Evolutionary conservation across 1,140 invertebrate genomes (phyloP).

Genomic region (Rhynchophorus ferrugineus): DNA sequence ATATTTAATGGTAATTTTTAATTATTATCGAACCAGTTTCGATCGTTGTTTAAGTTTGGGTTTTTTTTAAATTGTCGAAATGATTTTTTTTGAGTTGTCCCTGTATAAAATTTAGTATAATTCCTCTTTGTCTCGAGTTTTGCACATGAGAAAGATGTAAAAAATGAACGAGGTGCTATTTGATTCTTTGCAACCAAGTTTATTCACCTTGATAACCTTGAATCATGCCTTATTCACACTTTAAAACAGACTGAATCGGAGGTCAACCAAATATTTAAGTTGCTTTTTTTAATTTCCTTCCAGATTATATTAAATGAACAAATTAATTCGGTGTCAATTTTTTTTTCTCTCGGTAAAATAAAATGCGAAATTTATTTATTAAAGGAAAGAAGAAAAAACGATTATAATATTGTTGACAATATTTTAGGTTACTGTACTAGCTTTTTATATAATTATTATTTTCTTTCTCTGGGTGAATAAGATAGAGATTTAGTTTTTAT

Average conservation of each 20-base stretch:
- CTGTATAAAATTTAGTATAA: background rate
- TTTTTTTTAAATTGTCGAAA: too few species aligned
- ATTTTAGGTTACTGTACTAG: background rate
- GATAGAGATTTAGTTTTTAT: too few species aligned
- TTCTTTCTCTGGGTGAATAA: too few species aligned
- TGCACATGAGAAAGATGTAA: conserved; percentile 13
- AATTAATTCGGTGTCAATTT: too few species aligned
- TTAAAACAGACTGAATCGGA: conserved; percentile 13
- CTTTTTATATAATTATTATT: background rate
- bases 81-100: too few species aligned
- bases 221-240: conserved; percentile 20
- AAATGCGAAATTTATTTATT: too few species aligned
- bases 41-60: too few species aligned
- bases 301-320: conserved; percentile 5
- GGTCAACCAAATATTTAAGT: conserved; percentile 17
- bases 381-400: too few species aligned
- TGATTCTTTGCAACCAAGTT: conserved; percentile 21
- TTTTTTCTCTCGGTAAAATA: too few species aligned
- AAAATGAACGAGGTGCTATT: conserved; percentile 19
- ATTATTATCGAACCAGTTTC: too few species aligned
- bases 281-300: conserved; percentile 11
- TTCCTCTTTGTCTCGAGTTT: conserved; percentile 7
- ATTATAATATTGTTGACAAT: too few species aligned
- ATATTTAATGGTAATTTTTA: too few species aligned
- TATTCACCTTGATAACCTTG: conserved; percentile 21